These are phyloP conservation scores for Cyrtorhinus lividipennis DNA, from an alignment of 1,140 invertebrate species.

Conservation along the genomic window DNA sequence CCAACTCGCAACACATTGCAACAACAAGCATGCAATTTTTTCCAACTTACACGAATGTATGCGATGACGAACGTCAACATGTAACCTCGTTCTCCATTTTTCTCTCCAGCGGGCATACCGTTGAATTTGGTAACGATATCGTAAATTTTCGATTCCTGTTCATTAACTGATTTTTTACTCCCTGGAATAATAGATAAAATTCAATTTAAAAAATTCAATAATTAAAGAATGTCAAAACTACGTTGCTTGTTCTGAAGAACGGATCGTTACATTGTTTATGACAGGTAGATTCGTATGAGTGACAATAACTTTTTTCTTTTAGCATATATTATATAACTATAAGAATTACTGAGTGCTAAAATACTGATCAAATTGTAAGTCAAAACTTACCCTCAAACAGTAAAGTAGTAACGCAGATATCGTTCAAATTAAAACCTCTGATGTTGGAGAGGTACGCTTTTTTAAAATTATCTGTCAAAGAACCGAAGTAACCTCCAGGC, in stretches of 20 bases:
- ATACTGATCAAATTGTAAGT: too few relatives aligned
- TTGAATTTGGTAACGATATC: slow-evolving; percentile 55
- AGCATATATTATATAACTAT: too few relatives aligned
- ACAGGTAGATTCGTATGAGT: too few relatives aligned
- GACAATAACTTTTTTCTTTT: too few relatives aligned
- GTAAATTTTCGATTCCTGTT: slow-evolving; percentile 69
- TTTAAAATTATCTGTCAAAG: slow-evolving; percentile 63
- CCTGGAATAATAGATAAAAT: slow-evolving; percentile 31
- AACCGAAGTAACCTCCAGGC: slow-evolving; percentile 48
- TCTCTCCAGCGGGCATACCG: slow-evolving; percentile 77
- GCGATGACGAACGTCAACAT: slow-evolving; percentile 97
- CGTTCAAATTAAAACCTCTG: slow-evolving; percentile 71
- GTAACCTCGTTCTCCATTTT: slow-evolving; percentile 89
- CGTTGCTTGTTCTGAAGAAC: too few relatives aligned
- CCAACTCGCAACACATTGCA: too few relatives aligned
- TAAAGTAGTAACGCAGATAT: slow-evolving; percentile 81
- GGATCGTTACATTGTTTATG: too few relatives aligned
- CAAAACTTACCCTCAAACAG: slow-evolving; percentile 65
- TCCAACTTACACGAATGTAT: slow-evolving; percentile 75
- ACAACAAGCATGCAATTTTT: too few relatives aligned
- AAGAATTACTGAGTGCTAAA: too few relatives aligned
- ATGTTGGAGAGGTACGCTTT: slow-evolving; percentile 77
- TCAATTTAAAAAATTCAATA: slow-evolving; percentile 13
- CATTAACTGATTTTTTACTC: slow-evolving; percentile 49
- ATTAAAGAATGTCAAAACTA: neutral